Base-by-base conservation (phyloP, 2,797 vertebrate species). In the Dipus sagitta region DNA sequence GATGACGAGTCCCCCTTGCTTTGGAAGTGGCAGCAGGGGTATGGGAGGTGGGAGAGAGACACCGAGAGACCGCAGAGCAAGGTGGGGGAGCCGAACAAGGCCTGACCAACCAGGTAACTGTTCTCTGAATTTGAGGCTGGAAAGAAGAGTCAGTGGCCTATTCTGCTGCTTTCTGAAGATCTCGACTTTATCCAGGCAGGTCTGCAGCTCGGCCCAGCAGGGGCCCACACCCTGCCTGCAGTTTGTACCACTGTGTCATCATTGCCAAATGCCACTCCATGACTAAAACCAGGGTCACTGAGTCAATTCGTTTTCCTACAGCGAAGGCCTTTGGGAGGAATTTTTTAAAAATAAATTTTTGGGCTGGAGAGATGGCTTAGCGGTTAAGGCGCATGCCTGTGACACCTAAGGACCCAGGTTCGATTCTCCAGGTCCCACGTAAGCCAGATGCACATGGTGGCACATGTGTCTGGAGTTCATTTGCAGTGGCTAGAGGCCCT, bases 301-400 rank as follows among this genome's bases (percentile, higher is more conserved):
- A 62, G 82, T 78, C 78, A 80, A 32, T 11, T 28, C 64, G 54
- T 8, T 82, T 88, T 92, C 85, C 75, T 87, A 68, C 71, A 34
- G 24, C 68, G 34, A 94, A 34, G 28, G 14, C 9, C 4, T 78
- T 74, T 34, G n/a, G 20, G 68, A 92, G n/a, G 3, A 52, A 24
- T 28, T 70, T 75, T 38, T 47, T 30, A 68, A n/a, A n/a, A 20
- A n/a, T 8, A 3, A 74, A 42, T 47, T 4, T 47, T 47, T 47
- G 38, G 38, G 38, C 38, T 38, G 38, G 38, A 38, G 38, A 38
- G 38, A 38, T 38, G 38, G 38, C 38, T 38, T 38, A 38, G 38
- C 6, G 38, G 38, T 38, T 3, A 38, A 38, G 38, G 38, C 6
- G 38, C 38, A 38, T 38, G 38, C 38, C 38, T 38, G 38, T 38